Base-by-base conservation (phyloP, 2,113 vertebrate species). In the Hippopotamus amphibius region DNA sequence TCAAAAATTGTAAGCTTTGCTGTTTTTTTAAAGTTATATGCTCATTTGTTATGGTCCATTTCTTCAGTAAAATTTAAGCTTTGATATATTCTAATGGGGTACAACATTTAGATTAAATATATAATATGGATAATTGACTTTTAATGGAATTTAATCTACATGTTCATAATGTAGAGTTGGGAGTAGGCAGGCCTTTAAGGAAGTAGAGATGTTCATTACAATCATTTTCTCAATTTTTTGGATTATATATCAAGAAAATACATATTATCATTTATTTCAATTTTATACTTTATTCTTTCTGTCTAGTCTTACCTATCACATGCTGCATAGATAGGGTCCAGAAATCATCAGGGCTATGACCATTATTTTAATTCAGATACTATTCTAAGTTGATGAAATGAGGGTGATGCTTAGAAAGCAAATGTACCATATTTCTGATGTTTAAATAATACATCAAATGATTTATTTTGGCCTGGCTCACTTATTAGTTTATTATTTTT, bases 81-180 rank as follows among this genome's bases (percentile, higher is more conserved):
- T 92, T 85, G 37, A 46, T 92, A 81, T 82, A 81, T 87, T 88
- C 71, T 90, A 96, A 74, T 88, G 26, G 26, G 57, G 26, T 72
- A n/a, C 17, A 96, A 63, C 24, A 90, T 96, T 96, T 81, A 96
- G 12, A 96, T 93, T 81, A 94, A 90, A 86, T 94, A 5, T 63
- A 80, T 91, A 89, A 83, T 89, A 92, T 86, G 77, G 53, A 74
- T 88, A 95, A 91, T 82, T 92, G 82, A 57, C 76, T 95, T 96
- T 83, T 97, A 92, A 77, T 85, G 59, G 13, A 87, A 77, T 96
- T 65, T 90, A 88, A 72, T 94, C 50, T 93, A 82, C 22, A 68
- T 77, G 30, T 90, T 95, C 55, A 57, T 87, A 91, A 80, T 30
- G 66, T 94, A 82, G 65, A 83, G 14, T 76, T 82, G 12, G 37